Base-by-base conservation (phyloP, 2,888 invertebrate genomes). In the Mythimna lalbum region DNA sequence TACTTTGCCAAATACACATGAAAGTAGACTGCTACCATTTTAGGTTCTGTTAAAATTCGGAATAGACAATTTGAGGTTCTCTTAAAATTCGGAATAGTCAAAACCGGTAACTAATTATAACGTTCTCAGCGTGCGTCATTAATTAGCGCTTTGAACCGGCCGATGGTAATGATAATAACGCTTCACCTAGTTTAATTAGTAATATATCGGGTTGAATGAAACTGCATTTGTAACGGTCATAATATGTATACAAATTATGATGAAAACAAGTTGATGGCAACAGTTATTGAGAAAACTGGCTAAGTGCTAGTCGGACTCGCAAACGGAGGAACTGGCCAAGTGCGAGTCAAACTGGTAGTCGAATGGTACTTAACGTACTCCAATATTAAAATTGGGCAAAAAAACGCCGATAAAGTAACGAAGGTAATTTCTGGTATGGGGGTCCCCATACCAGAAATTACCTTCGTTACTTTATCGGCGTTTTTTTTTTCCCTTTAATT, bases 121-220 rank as follows among this genome's bases (percentile, higher is more conserved):
- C 67, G 57, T 70, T 68, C 63, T 63, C 63, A 66, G 53, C 3
- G 56, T 80, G 68, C 71, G 68, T 63, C 66, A 65, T 69, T 78
- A 79, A 82, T 80, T 80, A 80, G 36, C 52, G 49, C 62, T 65
- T 69, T 69, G 21, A 50, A 73, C 57, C 36, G 50, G 47, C 61
- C 43, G 27, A 36, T 66, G 80, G 55, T 79, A 73, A 79, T 70
- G 55, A 73, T 78, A 53, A 49, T 52, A 75, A 64, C 56, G 69
- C 57, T 63, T 57, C 36, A 70, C 63, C 70, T 63, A 75, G 33
- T 63, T 59, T 63, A 59, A 64, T 74, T 61, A 49, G 55, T 49
- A 43, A 50, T 19, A 56, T 53, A 74, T 78, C 36, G 53, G 69
- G 27, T 43, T 69, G 23, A 53, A 64, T 69, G 19, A 33, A 78